A percentile compares a stretch with the other conserved stretches of the same genome.
Evolutionary conservation across 2,113 vertebrate genomes (phyloP).

Genomic region (Porphyrio hochstetteri): DNA sequence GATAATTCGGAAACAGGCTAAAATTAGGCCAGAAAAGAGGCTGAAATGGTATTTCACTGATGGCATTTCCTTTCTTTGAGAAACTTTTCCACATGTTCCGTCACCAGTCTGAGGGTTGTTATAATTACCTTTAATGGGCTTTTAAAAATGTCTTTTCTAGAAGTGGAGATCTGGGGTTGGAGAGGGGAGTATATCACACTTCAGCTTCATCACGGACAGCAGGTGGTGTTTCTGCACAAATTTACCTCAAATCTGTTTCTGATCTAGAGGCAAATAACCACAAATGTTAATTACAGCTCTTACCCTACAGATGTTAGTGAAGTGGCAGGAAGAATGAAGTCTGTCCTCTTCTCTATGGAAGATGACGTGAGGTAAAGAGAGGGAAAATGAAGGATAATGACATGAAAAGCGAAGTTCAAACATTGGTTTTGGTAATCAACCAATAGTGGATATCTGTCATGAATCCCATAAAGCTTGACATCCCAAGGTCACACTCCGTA

Average conservation of each 20-base stretch:
- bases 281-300: neutral
- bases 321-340: neutral
- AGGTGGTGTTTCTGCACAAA: neutral
- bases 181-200: neutral
- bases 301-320: constrained; percentile 33
- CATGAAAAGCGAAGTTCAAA: neutral
- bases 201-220: neutral
- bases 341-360: neutral
- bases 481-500: neutral
- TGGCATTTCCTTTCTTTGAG: neutral
- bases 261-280: neutral
- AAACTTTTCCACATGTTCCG: neutral
- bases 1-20: neutral
- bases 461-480: neutral
- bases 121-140: neutral
- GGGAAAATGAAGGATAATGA: neutral
- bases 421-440: neutral
- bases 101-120: neutral
- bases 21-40: neutral
- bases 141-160: neutral
- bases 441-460: neutral
- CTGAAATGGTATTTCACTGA: neutral
- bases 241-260: neutral
- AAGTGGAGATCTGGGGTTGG: neutral
- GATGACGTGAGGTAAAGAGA: neutral